Conservation (phyloP, 2,888 invertebrate genomes). For the Isotomurus palustris region DNA sequence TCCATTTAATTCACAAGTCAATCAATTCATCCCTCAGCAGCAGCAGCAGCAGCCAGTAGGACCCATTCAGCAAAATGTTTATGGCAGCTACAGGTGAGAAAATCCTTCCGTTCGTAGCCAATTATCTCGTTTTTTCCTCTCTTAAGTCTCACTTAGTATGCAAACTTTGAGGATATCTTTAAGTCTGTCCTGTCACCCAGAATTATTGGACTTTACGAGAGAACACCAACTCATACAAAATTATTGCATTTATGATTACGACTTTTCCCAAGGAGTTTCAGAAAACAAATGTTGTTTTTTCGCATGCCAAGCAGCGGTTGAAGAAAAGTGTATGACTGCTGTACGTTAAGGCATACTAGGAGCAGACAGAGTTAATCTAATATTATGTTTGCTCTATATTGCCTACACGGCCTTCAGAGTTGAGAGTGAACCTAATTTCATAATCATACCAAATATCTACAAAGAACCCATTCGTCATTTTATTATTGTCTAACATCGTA, state of each 20-base stretch:
- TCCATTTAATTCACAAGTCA: constrained; percentile 17
- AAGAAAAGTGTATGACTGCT: neutral
- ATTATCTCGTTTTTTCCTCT: neutral
- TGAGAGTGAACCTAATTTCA: constrained; percentile 38
- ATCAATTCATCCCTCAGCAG: constrained; percentile 11
- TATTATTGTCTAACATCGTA: constrained; percentile 3
- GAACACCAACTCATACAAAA: too few species aligned
- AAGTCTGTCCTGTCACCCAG: neutral
- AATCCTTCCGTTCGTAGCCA: constrained; percentile 23
- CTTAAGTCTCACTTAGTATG: too few species aligned
- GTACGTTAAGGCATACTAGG: neutral
- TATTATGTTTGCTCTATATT: constrained; percentile 20
- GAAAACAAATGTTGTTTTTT: constrained; percentile 4
- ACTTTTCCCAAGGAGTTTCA: constrained; percentile 8
- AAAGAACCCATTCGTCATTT: constrained; percentile 3
- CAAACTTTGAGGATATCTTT: too few species aligned
- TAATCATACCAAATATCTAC: constrained; percentile 24
- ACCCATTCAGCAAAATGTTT: constrained; percentile 62
- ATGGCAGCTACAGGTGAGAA: constrained; percentile 63
- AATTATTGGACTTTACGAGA: too few species aligned
- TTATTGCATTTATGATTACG: too few species aligned
- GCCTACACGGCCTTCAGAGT: constrained; percentile 34
- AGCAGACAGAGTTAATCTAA: too few species aligned
- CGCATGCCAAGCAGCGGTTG: neutral
- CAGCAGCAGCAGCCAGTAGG: constrained; percentile 23